phyloP scores from a whole-genome alignment of 2,888 invertebrate genomes.

The Plagodis pulveraria region DNA sequence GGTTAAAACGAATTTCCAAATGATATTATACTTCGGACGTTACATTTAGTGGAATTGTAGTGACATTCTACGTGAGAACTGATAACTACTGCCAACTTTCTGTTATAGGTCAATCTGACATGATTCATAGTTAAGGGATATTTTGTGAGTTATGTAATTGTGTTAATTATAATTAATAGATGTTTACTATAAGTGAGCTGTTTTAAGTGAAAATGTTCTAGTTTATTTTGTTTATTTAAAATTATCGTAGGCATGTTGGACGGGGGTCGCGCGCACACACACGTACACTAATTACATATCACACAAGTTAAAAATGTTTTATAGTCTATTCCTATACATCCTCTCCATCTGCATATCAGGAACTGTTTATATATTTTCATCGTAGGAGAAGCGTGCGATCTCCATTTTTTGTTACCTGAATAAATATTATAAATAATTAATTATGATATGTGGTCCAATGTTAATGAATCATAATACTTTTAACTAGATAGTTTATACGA shows the following conservation, averaged over 20 bases:
- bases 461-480: constrained; percentile 81
- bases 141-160: constrained; percentile 70
- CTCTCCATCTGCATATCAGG: constrained; percentile 66
- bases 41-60: constrained; percentile 53
- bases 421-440: constrained; percentile 81
- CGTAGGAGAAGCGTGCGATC: constrained; percentile 59
- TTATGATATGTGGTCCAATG: constrained; percentile 85
- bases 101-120: constrained; percentile 58
- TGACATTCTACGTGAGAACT: constrained; percentile 66
- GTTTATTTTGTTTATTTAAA: constrained; percentile 81
- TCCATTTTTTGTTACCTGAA: constrained; percentile 83
- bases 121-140: constrained; percentile 66
- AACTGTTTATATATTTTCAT: constrained; percentile 43
- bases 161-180: constrained; percentile 73
- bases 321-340: constrained; percentile 44
- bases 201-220: constrained; percentile 75
- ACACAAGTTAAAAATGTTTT: constrained; percentile 37
- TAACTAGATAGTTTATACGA: constrained; percentile 77
- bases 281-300: constrained; percentile 57
- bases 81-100: constrained; percentile 81
- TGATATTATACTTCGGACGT: constrained; percentile 69
- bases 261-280: constrained; percentile 58
- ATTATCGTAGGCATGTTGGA: constrained; percentile 70
- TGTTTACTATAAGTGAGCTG: constrained; percentile 75
- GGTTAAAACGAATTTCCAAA: constrained; percentile 68